These are phyloP conservation scores for Lordiphosa collinella DNA, from an alignment of 1,140 invertebrate genomes.

Conservation along the genomic window DNA sequence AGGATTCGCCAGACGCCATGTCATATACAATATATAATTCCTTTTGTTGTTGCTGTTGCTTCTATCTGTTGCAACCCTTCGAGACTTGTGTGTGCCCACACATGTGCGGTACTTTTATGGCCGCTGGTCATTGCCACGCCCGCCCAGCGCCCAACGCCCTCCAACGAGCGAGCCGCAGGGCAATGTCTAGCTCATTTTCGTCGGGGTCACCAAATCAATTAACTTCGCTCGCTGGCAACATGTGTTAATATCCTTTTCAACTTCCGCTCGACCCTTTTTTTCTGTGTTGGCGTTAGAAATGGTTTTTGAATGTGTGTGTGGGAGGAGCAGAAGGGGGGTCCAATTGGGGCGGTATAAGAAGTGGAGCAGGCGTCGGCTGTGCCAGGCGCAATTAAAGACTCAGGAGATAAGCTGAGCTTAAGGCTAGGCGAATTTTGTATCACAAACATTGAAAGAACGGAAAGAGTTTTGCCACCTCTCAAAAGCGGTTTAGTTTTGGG, in stretches of 20 bases:
- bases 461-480: too few relatives aligned
- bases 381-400: too few relatives aligned
- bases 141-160: slow-evolving; percentile 1
- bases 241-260: slow-evolving; percentile 78
- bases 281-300: slow-evolving; percentile 8
- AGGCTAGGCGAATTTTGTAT: too few relatives aligned
- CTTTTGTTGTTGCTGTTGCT: slow-evolving; percentile 13
- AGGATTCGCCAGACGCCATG: slow-evolving; percentile 14
- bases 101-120: slow-evolving; percentile 41
- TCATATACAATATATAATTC: slow-evolving; percentile 27
- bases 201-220: slow-evolving; percentile 75
- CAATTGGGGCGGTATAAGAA: too few relatives aligned
- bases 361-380: too few relatives aligned
- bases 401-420: too few relatives aligned
- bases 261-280: slow-evolving; percentile 21
- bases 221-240: slow-evolving; percentile 64
- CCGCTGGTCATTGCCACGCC: slow-evolving; percentile 74
- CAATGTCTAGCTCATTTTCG: slow-evolving; percentile 57
- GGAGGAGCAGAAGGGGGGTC: too few relatives aligned
- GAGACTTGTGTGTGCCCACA: slow-evolving; percentile 6
- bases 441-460: too few relatives aligned
- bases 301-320: slow-evolving; percentile 14
- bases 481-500: too few relatives aligned
- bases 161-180: slow-evolving; percentile 1
- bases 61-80: neutral